Percentiles rank a stretch among this genome's conserved stretches.
Evolutionary conservation across 2,888 invertebrate species (phyloP).

Genomic region (Smittia aterrima): DNA sequence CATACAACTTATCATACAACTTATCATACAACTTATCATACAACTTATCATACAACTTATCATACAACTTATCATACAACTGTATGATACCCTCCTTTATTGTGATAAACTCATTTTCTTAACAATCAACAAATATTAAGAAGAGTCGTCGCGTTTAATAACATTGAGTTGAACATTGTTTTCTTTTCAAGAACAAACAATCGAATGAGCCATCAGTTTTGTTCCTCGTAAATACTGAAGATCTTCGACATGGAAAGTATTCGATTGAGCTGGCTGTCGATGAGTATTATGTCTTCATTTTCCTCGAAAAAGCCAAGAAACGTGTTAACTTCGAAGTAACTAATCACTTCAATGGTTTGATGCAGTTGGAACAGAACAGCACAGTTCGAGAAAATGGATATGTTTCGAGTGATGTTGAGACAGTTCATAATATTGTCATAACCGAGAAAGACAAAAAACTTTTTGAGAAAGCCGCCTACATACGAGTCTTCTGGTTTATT

Average conservation of each 20-base stretch:
- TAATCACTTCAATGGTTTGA: slow-evolving; percentile 47
- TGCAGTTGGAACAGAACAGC: slow-evolving; percentile 60
- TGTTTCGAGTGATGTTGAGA: slow-evolving; percentile 63
- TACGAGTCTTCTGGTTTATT: slow-evolving; percentile 74
- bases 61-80: no score
- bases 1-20: no score
- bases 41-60: no score
- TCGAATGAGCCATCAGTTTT: background rate
- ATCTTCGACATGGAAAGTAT: slow-evolving; percentile 2
- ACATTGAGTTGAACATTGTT: no score
- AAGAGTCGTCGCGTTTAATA: no score
- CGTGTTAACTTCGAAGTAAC: background rate
- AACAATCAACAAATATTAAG: no score
- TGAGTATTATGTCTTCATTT: slow-evolving; percentile 14
- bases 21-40: no score
- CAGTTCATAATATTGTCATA: slow-evolving; percentile 61
- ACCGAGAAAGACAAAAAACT: slow-evolving; percentile 61
- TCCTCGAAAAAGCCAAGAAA: background rate
- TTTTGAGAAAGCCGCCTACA: slow-evolving; percentile 57
- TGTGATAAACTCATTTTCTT: no score
- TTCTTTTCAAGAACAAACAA: background rate
- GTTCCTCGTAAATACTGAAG: background rate
- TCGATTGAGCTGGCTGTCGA: background rate
- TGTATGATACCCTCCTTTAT: no score
- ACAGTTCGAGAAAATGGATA: slow-evolving; percentile 58